Percentiles rank a stretch among this genome's conserved stretches.
These are phyloP conservation scores for Dryas iulia DNA, from an alignment of 1,140 invertebrate species.

Conservation along the genomic window DNA sequence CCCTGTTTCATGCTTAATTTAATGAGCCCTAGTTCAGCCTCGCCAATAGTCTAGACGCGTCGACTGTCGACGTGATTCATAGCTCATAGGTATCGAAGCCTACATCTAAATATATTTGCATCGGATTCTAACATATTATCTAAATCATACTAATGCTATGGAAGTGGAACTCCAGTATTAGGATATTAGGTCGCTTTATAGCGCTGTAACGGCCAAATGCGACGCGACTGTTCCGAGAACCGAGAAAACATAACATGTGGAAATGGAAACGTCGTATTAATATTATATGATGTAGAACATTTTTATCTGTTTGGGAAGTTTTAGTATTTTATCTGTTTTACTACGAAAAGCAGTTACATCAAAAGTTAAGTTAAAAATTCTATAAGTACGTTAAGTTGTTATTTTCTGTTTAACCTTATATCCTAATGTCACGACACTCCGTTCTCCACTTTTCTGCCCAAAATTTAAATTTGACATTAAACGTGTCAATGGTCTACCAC, in stretches of 20 bases:
- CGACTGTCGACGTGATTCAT: background rate
- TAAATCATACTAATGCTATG: background rate
- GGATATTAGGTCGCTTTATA: background rate
- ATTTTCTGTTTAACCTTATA: too few relatives aligned
- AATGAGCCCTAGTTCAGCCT: constrained; percentile 14
- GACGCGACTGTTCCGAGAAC: background rate
- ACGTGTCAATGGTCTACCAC: too few relatives aligned
- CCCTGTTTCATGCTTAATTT: constrained; percentile 15
- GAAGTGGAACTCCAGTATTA: background rate
- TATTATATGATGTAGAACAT: background rate
- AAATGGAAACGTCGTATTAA: background rate
- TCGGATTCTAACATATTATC: background rate
- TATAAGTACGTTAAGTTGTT: too few relatives aligned
- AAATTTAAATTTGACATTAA: too few relatives aligned
- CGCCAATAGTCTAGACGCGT: constrained; percentile 14
- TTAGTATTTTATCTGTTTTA: too few relatives aligned
- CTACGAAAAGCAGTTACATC: too few relatives aligned
- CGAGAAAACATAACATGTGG: background rate
- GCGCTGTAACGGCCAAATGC: background rate
- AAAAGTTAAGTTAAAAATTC: too few relatives aligned
- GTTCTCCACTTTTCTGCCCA: too few relatives aligned
- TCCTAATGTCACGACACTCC: too few relatives aligned
- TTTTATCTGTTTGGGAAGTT: background rate
- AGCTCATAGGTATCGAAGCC: background rate
- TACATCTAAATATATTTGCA: background rate